Base-by-base conservation (phyloP, 2,113 vertebrate species). In the Callipepla californica region DNA sequence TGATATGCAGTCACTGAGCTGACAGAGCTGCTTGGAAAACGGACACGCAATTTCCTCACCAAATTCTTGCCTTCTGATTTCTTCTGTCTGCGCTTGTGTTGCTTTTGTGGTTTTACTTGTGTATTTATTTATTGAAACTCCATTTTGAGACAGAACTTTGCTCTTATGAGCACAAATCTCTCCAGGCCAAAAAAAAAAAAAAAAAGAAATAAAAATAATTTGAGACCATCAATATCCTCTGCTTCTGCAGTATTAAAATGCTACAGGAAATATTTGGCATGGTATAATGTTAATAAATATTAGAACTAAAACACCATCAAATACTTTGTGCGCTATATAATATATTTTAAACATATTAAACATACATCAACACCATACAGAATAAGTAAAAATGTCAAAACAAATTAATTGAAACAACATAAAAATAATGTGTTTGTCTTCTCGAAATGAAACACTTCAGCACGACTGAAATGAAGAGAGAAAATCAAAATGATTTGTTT, bases 401-500 rank as follows among this genome's bases (percentile, higher is more conserved):
- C 85, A 93, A 90, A 90, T 92, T 94, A 96, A 94, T 88, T 87
- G 87, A 94, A 96, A 95, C 86, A 96, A 90, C 58, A 50, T 23
- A 53, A 90, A 94, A 87, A 74, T 55, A 89, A 82, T 65, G 22
- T 90, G 77, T 81, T 96, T 93, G 72, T 69, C 58, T 93, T 67
- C 89, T 74, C 34, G 12, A 76, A 92, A 92, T 34, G 69, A 93
- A 95, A 69, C 69, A 58, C 78, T 87, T 72, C 79, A 7, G 13
- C 19, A 9, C n/a, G 74, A 78, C 73, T 65, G 73, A 85, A 92
- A 80, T 26, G 63, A 90, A 81, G 66, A 86, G 85, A 67, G 57
- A 89, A 93, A 69, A 91, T 92, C 93, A 61, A 80, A 84, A 74
- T 69, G 48, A 91, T 94, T 81, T 95, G 90, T 95, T 96, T 94